These are phyloP conservation scores for Ceratosolen fusciceps DNA, from an alignment of 1,140 invertebrate genomes.

Conservation along the genomic window DNA sequence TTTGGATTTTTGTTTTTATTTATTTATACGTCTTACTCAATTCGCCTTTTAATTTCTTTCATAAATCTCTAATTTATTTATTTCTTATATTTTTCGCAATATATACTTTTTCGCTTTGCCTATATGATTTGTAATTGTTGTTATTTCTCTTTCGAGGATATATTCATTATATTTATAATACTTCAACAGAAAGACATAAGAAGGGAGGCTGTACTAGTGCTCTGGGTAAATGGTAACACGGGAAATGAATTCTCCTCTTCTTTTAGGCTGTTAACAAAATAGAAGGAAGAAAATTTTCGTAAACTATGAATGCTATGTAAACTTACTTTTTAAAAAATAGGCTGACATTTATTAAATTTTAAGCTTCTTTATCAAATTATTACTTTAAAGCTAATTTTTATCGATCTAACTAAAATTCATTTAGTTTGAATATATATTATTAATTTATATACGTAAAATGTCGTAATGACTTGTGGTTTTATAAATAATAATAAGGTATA, in stretches of 20 bases:
- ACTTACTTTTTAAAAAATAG: slow-evolving; percentile 8
- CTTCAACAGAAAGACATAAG: slow-evolving; percentile 47
- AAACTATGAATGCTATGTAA: slow-evolving; percentile 57
- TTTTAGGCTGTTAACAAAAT: slow-evolving; percentile 73
- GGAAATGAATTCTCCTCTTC: slow-evolving; percentile 67
- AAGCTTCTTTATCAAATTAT: neutral
- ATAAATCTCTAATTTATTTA: slow-evolving; percentile 44
- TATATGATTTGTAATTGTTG: slow-evolving; percentile 40
- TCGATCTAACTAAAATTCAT: too few relatives aligned
- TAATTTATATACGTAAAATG: too few relatives aligned
- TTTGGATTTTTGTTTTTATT: neutral
- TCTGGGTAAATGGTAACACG: slow-evolving; percentile 68
- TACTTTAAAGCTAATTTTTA: neutral
- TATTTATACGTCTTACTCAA: slow-evolving; percentile 19
- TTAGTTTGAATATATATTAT: too few relatives aligned
- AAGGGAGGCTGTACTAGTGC: slow-evolving; percentile 53
- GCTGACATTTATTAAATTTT: neutral
- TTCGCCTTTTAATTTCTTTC: slow-evolving; percentile 45
- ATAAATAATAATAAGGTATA: too few relatives aligned
- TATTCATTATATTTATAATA: slow-evolving; percentile 50
- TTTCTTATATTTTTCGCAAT: slow-evolving; percentile 53
- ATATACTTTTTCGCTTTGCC: slow-evolving; percentile 34
- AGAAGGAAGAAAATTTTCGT: slow-evolving; percentile 67
- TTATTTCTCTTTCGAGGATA: slow-evolving; percentile 38
- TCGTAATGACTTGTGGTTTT: too few relatives aligned